These are phyloP conservation scores for Poeciliopsis occidentalis DNA, from an alignment of 2,113 vertebrate species.

Conservation along the genomic window DNA sequence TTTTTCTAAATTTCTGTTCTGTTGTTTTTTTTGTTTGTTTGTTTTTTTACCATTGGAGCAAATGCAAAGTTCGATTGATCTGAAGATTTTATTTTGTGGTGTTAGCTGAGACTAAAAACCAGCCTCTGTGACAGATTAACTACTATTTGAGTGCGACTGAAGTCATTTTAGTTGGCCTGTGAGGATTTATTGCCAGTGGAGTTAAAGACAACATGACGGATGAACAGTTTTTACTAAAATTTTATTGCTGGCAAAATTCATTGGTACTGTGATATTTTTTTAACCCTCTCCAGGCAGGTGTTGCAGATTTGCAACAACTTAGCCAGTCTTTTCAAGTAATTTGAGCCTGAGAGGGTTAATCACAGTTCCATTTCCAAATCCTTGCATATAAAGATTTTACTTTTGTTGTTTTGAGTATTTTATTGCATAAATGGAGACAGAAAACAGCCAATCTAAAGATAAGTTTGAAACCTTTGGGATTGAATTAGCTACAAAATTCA, in stretches of 20 bases:
- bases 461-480: background rate
- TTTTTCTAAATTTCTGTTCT: too few relatives aligned
- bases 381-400: background rate
- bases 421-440: background rate
- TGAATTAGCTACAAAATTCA: background rate
- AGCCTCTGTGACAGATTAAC: background rate
- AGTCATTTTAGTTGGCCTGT: background rate
- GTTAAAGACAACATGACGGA: too few relatives aligned
- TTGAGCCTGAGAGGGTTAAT: too few relatives aligned
- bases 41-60: background rate
- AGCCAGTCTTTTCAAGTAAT: too few relatives aligned
- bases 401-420: background rate
- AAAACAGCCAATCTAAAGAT: background rate
- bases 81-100: background rate
- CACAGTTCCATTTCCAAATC: too few relatives aligned
- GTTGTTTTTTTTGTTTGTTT: too few relatives aligned
- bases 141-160: slow-evolving; percentile 13
- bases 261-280: too few relatives aligned
- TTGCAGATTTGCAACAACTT: too few relatives aligned
- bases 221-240: too few relatives aligned
- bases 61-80: background rate
- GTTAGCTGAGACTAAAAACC: background rate
- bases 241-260: too few relatives aligned
- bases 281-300: too few relatives aligned
- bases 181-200: too few relatives aligned